Percentiles rank a stretch among this genome's conserved stretches.
Conservation (phyloP, 1,140 invertebrate genomes). For the Amyelois transitella region DNA sequence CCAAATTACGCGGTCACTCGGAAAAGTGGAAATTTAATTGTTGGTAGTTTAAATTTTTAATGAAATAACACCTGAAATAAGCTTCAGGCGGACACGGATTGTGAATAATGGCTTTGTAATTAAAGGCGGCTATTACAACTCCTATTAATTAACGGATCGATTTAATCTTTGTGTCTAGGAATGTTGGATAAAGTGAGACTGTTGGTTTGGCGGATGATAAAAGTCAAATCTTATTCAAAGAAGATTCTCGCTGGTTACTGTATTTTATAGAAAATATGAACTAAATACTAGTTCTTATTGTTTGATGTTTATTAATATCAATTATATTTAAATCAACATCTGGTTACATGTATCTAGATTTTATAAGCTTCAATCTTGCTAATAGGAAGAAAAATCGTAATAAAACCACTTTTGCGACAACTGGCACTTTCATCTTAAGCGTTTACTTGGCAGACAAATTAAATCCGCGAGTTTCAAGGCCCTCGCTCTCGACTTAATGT, state of each 20-base stretch:
- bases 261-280: no score
- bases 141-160: neutral
- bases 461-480: conserved; percentile 23
- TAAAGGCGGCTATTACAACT: conserved; percentile 31
- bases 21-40: conserved; percentile 56
- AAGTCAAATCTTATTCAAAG: no score
- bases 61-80: conserved; percentile 67
- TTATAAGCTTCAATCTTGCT: no score
- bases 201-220: no score
- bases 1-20: conserved; percentile 35
- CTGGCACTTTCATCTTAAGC: neutral
- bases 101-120: conserved; percentile 43
- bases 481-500: conserved; percentile 50
- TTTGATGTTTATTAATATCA: no score
- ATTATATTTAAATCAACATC: no score
- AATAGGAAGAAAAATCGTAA: no score
- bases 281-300: no score
- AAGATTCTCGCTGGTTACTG: no score
- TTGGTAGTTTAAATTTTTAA: conserved; percentile 51
- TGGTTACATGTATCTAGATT: no score
- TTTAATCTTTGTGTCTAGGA: neutral
- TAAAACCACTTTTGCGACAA: neutral
- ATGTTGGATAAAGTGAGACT: neutral
- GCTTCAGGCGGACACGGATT: conserved; percentile 38
- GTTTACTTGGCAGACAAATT: conserved; percentile 28